Conservation (phyloP, 1,140 invertebrate genomes). For the Chlorops oryzae region DNA sequence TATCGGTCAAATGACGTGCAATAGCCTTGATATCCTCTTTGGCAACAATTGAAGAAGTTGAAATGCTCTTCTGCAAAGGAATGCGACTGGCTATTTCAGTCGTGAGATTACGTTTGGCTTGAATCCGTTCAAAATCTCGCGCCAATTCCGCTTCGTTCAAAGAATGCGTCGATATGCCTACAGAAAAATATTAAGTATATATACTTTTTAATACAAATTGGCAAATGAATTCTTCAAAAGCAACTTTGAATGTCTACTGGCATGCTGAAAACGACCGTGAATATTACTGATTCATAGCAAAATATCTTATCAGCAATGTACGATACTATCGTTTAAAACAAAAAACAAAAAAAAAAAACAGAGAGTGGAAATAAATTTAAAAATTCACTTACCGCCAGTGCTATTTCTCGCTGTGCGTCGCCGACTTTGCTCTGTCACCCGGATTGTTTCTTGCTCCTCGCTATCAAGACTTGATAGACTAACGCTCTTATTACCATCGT, state of each 20-base stretch:
- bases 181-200: slow-evolving; percentile 3
- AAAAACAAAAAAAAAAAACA: too few relatives aligned
- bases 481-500: slow-evolving; percentile 44
- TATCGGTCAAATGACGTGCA: slow-evolving; percentile 45
- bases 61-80: slow-evolving; percentile 83
- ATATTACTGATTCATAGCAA: too few relatives aligned
- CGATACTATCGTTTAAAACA: too few relatives aligned
- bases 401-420: slow-evolving; percentile 49
- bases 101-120: slow-evolving; percentile 54
- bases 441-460: slow-evolving; percentile 51
- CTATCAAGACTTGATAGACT: slow-evolving; percentile 55
- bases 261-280: too few relatives aligned
- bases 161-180: slow-evolving; percentile 70
- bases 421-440: slow-evolving; percentile 44
- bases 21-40: slow-evolving; percentile 45
- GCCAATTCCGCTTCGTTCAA: slow-evolving; percentile 78
- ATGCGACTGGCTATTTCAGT: slow-evolving; percentile 63
- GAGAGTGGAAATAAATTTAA: too few relatives aligned
- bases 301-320: too few relatives aligned
- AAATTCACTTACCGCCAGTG: slow-evolving; percentile 49
- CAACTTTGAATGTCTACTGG: too few relatives aligned
- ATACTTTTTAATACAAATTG: background rate
- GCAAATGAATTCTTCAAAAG: too few relatives aligned
- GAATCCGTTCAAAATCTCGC: slow-evolving; percentile 57
- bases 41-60: slow-evolving; percentile 66